These are phyloP conservation scores for Pantelozetes paolii DNA, from an alignment of 2,888 invertebrate species.

Conservation along the genomic window DNA sequence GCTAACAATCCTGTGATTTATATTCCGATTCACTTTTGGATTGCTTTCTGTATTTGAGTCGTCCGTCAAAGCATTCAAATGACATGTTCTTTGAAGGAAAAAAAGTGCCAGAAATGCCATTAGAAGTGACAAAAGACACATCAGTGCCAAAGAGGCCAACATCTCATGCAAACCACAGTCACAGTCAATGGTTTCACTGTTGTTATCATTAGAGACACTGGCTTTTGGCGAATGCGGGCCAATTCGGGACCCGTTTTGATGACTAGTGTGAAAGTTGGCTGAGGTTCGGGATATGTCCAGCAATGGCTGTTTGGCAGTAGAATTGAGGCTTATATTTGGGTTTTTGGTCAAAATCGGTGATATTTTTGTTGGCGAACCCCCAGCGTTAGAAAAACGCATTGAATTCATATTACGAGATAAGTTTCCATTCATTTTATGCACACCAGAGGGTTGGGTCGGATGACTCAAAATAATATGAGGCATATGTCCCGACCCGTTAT, in stretches of 20 bases:
- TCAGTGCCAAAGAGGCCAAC: slow-evolving; percentile 73
- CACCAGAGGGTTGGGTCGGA: too few relatives aligned
- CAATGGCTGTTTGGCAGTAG: slow-evolving; percentile 44
- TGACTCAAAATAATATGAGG: too few relatives aligned
- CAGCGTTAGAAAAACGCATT: too few relatives aligned
- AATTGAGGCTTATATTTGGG: slow-evolving; percentile 47
- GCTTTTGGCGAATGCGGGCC: slow-evolving; percentile 40
- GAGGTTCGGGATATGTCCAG: slow-evolving; percentile 45
- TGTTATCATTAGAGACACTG: slow-evolving; percentile 41
- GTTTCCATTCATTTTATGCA: slow-evolving; percentile 24
- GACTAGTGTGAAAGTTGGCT: slow-evolving; percentile 29
- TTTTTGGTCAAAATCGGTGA: too few relatives aligned
- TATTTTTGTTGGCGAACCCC: not conserved
- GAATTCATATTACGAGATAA: not conserved
- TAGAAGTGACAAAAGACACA: slow-evolving; percentile 78
- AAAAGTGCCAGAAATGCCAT: slow-evolving; percentile 76
- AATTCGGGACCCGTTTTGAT: slow-evolving; percentile 48
- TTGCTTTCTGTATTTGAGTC: slow-evolving; percentile 46
- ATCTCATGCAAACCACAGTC: slow-evolving; percentile 68
- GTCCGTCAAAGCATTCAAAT: slow-evolving; percentile 59
- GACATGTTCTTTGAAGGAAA: slow-evolving; percentile 72
- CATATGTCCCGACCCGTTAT: not conserved
- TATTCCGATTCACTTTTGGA: slow-evolving; percentile 38
- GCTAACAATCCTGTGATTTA: slow-evolving; percentile 54
- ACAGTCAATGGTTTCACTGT: slow-evolving; percentile 5